Evolutionary conservation across 2,113 vertebrate species (phyloP), one percentile per base, ranked within the genome.

Genomic region (Scartelaos histophorus): DNA sequence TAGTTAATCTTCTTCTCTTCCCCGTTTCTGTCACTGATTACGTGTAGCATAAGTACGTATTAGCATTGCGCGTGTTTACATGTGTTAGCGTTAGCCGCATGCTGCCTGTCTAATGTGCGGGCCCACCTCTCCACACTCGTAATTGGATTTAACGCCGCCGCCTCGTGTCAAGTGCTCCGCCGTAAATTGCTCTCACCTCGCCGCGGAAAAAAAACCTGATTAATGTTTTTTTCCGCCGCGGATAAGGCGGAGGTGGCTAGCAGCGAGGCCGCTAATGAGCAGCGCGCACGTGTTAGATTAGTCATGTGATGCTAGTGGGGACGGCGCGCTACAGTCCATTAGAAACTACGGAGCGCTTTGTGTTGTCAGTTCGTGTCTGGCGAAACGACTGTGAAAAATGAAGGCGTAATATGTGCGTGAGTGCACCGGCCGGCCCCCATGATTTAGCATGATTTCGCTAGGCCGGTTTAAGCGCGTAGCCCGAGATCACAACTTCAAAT

Each of bases 361-460:
- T 71, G 75, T 77, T 91, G 91, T 90, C 89, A 85, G 71, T 78
- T 87, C 83, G 77, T 73, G 87, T 92, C 82, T 70, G 85, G 90
- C 85, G 87, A 84, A 81, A 83, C 85, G 70, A 79, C 69, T 66
- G 43, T 46, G 67, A 43, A 65, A 49, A 81, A 78, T 62, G 76
- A 65, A 17, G 49, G 4, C 45, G 60, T 76, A 85, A 89, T 83
- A 77, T 69, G 66, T 74, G 76, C 65, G 71, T 56, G 70, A 75
- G 9, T 3, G 35, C 38, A 24, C 3, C 2, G 7, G 29, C 21
- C n/a, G 13, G n/a, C n/a, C 22, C n/a, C 7, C 1, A 47, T 47
- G 17, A 47, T 25, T 47, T 24, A 21, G 45, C 21, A 47, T 66
- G 7, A 66, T 66, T 24, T 46, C 13, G 21, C 12, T 64, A 38